phyloP scores from a whole-genome alignment of 2,797 vertebrate genomes.

The Octomys mimax region DNA sequence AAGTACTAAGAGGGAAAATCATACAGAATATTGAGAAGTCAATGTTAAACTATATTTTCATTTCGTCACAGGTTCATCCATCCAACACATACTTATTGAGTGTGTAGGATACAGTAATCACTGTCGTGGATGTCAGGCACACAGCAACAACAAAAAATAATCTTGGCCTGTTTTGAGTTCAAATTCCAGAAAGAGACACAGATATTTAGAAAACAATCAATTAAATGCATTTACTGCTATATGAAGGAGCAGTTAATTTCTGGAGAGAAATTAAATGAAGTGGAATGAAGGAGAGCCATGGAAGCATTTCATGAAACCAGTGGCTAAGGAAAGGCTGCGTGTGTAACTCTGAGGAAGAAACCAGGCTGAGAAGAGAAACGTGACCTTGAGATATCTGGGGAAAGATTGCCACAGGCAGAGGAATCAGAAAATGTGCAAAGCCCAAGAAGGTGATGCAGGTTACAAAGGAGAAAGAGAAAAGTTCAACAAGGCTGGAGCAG shows the following conservation, averaged over 20 bases:
- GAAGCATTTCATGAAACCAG: neutral
- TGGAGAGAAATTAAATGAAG: neutral
- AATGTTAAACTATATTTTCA: neutral
- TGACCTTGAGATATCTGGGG: neutral
- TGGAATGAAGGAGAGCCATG: neutral
- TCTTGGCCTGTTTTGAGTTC: neutral
- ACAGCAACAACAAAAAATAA: neutral
- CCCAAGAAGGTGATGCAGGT: neutral
- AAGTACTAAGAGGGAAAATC: neutral
- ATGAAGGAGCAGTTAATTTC: neutral
- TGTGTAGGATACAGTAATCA: neutral
- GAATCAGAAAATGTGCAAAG: neutral
- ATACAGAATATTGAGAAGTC: neutral
- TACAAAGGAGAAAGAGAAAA: neutral
- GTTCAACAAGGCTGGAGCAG: neutral
- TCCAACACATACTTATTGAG: neutral
- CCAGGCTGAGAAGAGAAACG: neutral
- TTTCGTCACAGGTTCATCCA: neutral
- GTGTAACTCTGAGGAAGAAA: neutral
- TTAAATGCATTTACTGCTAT: neutral
- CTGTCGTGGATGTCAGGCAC: neutral
- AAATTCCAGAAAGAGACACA: neutral
- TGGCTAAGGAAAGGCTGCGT: neutral
- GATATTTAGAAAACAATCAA: conserved; percentile 30
- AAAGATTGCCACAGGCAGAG: neutral